Base-by-base conservation (phyloP, 2,113 vertebrate species). In the Upupa epops region DNA sequence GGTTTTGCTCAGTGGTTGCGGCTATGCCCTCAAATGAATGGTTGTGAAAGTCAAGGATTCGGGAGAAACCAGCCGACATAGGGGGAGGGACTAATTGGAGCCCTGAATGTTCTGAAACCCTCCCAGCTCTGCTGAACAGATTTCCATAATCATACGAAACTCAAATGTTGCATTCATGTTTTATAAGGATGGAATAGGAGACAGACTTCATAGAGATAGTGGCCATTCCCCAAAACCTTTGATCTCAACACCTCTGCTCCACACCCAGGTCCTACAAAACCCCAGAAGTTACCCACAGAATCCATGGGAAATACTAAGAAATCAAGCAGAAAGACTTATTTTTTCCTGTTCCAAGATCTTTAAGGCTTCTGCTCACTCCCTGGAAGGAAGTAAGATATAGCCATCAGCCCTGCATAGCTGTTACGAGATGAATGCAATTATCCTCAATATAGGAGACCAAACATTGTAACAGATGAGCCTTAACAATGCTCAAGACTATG, bases 1-100 rank as follows among this genome's bases (percentile, higher is more conserved):
- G 60, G 74, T 90, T 93, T 94, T 65, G 17, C 63, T 92, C 78
- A 79, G 93, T 55, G 88, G 86, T 92, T 93, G 84, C 72, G 92
- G 77, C 51, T 95, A 2, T 77, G 82, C 75, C 91, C 85, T 95
- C 93, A 94, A 91, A 94, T 92, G 83, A 92, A 61, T 58, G 74
- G 59, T 92, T 95, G 78, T 51, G 89, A 87, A 90, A 71, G 85
- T 83, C 74, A 73, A 64, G n/a, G 70, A 63, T 61, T 91, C 90
- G 75, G 63, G 49, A 91, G 84, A 90, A 91, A 79, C 63, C 71
- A 79, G 12, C 1, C 3, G 66, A 66, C 32, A 19, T 8, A 15
- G 10, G 5, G 19, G 13, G 78, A 58, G 13, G 10, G 26, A 45
- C 29, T 70, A 29, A 46, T 46, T 66, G 66, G 32, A 55, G 18